These are phyloP conservation scores for Listronotus bonariensis DNA, from an alignment of 1,140 invertebrate species.

Conservation along the genomic window DNA sequence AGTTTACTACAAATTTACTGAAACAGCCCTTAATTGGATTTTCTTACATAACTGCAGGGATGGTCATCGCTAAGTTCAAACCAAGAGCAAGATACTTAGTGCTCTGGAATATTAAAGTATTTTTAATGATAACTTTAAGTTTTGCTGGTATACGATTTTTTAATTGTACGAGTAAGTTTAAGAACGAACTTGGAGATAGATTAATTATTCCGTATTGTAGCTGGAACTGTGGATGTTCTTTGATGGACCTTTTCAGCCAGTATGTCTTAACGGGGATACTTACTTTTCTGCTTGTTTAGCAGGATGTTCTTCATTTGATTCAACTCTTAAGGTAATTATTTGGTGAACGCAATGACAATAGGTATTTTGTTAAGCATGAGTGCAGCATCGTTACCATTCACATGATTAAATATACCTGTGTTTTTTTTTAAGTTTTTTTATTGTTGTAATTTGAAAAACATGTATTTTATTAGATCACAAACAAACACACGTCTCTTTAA, in stretches of 20 bases:
- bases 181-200: slow-evolving; percentile 52
- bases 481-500: too few species aligned
- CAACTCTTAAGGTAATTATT: slow-evolving; percentile 17
- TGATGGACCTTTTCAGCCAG: slow-evolving; percentile 67
- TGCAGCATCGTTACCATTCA: too few species aligned
- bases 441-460: too few species aligned
- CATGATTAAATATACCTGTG: too few species aligned
- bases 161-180: slow-evolving; percentile 56
- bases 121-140: slow-evolving; percentile 57
- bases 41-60: slow-evolving; percentile 64
- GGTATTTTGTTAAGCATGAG: too few species aligned
- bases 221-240: slow-evolving; percentile 64
- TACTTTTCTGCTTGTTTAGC: slow-evolving; percentile 75
- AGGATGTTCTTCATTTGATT: slow-evolving; percentile 59
- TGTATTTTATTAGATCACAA: too few species aligned
- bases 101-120: slow-evolving; percentile 62
- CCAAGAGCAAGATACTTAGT: slow-evolving; percentile 61
- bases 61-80: slow-evolving; percentile 64
- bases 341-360: too few species aligned
- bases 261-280: slow-evolving; percentile 64
- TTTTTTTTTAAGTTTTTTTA: too few species aligned
- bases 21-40: slow-evolving; percentile 66
- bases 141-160: slow-evolving; percentile 65
- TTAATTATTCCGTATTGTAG: slow-evolving; percentile 64
- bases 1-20: slow-evolving; percentile 61